Conservation (phyloP, 2,113 vertebrate genomes). For the Shinisaurus crocodilurus region DNA sequence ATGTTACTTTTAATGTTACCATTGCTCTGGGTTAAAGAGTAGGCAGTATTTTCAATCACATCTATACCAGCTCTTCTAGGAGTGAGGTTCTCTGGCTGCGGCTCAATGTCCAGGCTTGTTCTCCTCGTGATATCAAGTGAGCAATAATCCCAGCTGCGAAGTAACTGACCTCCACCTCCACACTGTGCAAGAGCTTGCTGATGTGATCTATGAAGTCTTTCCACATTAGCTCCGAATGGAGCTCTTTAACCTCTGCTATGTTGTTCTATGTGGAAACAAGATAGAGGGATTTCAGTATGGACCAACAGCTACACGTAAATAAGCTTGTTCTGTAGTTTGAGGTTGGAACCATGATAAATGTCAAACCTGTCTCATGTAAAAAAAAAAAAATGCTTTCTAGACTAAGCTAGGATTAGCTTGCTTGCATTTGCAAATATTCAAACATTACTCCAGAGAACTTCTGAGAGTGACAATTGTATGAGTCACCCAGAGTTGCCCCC, state of each 20-base stretch:
- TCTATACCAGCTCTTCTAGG: slow-evolving; percentile 91
- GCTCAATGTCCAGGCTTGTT: slow-evolving; percentile 91
- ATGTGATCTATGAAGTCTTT: slow-evolving; percentile 97
- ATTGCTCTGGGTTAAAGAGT: slow-evolving; percentile 20
- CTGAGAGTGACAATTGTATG: neutral
- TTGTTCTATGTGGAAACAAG: slow-evolving; percentile 84
- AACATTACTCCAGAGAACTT: neutral
- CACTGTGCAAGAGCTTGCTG: slow-evolving; percentile 90
- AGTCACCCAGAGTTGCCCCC: neutral
- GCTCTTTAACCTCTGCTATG: slow-evolving; percentile 96
- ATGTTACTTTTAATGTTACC: slow-evolving; percentile 45
- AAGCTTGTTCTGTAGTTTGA: neutral
- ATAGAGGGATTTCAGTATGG: neutral
- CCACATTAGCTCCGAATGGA: slow-evolving; percentile 96
- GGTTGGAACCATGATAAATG: neutral
- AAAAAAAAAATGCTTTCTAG: neutral
- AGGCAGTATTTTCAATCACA: slow-evolving; percentile 53
- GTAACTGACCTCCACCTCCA: slow-evolving; percentile 98
- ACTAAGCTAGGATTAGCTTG: neutral
- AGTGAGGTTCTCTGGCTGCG: slow-evolving; percentile 85
- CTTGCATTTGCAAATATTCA: neutral
- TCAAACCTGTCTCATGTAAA: neutral
- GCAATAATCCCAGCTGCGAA: slow-evolving; percentile 98
- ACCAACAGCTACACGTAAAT: fast-evolving
- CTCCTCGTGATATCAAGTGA: slow-evolving; percentile 95